phyloP scores from a whole-genome alignment of 2,888 invertebrate genomes.

The Hypomecis punctinalis region DNA sequence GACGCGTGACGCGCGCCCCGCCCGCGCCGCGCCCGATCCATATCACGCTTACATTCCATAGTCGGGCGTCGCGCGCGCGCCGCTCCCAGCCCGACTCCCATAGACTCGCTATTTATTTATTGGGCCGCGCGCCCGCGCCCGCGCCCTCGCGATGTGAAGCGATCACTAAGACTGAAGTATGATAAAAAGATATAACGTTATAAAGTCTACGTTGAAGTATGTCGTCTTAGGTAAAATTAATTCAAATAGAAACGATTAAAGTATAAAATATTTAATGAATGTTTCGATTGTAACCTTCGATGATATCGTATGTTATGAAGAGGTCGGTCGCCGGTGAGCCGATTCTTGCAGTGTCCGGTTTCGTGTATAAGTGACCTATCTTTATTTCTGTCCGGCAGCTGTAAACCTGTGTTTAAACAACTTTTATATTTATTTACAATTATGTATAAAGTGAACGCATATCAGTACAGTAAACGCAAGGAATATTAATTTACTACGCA shows the following conservation, averaged over 20 bases:
- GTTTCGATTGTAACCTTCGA: constrained; percentile 74
- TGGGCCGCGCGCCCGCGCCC: constrained; percentile 59
- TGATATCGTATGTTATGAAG: constrained; percentile 73
- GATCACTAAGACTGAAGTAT: constrained; percentile 84
- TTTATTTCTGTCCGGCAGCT: constrained; percentile 81
- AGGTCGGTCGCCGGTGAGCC: constrained; percentile 72
- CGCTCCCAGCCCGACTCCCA: constrained; percentile 76
- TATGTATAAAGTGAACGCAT: constrained; percentile 76
- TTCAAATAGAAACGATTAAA: constrained; percentile 82
- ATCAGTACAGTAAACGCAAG: constrained; percentile 80
- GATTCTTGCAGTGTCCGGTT: constrained; percentile 79
- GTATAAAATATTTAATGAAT: constrained; percentile 81
- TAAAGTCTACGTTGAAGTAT: constrained; percentile 81
- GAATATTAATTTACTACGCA: constrained; percentile 79
- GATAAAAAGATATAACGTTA: constrained; percentile 81
- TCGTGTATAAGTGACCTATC: constrained; percentile 77
- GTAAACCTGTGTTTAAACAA: constrained; percentile 82
- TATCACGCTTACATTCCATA: constrained; percentile 84
- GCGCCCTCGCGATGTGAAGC: constrained; percentile 79
- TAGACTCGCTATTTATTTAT: constrained; percentile 83
- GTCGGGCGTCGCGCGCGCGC: constrained; percentile 72
- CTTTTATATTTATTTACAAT: constrained; percentile 82
- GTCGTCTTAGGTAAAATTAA: constrained; percentile 84
- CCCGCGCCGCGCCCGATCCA: constrained; percentile 53
- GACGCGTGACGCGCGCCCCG: constrained; percentile 62